Conservation (phyloP, 1,140 invertebrate genomes). For the Goniozus legneri region DNA sequence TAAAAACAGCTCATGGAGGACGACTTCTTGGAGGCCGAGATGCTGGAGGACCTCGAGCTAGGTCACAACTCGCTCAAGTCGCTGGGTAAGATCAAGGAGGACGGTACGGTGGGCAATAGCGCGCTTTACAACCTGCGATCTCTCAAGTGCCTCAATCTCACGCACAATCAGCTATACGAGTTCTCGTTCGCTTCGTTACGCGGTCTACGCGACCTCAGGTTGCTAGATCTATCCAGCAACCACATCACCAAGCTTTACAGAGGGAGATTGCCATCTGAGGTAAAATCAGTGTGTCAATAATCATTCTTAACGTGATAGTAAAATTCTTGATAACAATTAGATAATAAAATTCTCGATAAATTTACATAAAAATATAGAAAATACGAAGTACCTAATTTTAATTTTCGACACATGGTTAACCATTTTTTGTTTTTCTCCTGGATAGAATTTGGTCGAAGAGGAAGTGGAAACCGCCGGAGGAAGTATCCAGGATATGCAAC, state of each 20-base stretch:
- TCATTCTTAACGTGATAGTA: too few species aligned
- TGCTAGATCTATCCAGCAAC: slow-evolving; percentile 73
- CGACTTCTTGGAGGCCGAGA: slow-evolving; percentile 67
- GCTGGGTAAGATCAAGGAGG: slow-evolving; percentile 44
- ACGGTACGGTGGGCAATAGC: slow-evolving; percentile 56
- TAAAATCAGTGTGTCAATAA: too few species aligned
- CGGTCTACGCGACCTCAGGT: slow-evolving; percentile 63
- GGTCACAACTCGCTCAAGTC: slow-evolving; percentile 67
- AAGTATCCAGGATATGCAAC: slow-evolving; percentile 63
- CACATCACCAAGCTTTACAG: slow-evolving; percentile 65
- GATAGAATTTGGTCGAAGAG: slow-evolving; percentile 70
- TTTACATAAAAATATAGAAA: slow-evolving; percentile 2
- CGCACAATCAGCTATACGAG: slow-evolving; percentile 69
- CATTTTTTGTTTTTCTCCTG: neutral
- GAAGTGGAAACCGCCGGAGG: slow-evolving; percentile 51
- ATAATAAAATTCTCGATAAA: too few species aligned
- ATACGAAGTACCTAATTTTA: neutral
- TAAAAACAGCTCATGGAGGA: slow-evolving; percentile 63
- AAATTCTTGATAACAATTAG: too few species aligned
- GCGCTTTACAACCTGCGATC: slow-evolving; percentile 67
- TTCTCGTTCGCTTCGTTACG: slow-evolving; percentile 75
- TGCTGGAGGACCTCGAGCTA: slow-evolving; percentile 65
- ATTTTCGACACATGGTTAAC: neutral
- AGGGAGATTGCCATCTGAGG: slow-evolving; percentile 59
- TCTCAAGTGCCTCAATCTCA: slow-evolving; percentile 67